Base-by-base conservation (phyloP, 1,140 invertebrate species). In the Drosophila tani region DNA sequence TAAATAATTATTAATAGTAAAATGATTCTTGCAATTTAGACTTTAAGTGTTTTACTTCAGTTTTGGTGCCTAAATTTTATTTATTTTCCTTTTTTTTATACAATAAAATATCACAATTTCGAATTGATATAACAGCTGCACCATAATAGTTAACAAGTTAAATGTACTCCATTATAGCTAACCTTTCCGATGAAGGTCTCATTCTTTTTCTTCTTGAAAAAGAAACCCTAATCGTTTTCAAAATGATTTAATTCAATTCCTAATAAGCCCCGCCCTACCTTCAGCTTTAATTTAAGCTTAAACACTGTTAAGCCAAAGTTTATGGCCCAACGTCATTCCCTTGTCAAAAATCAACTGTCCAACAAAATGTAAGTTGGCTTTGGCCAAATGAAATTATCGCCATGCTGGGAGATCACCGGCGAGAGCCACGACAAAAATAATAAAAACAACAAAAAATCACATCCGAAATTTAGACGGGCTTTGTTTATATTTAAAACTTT, bases 401-500 rank as follows among this genome's bases (percentile, higher is more conserved):
- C 9, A 19, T 32, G 67, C 29, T 71, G 51, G 45, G 17, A 24
- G 50, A 68, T 46, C 47, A 32, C 35, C 35, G 19, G n/a, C 15
- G 35, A 27, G 21, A 32, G 38, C 12, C 8, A n/a, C 19, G 21
- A 41, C 35, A 27, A 15, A 40, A 21, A 32, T 11, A 21, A 17
- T 4, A n/a, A 58, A 57, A 24, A 51, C 40, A 15, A 14, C 27
- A 51, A 40, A 60, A 47, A 55, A 59, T 50, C 27, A 77, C 51
- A 66, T 50, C 12, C 45, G 40, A 59, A 71, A 45, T 62, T 77
- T 50, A 60, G 56, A 77, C 60, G 57, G 49, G 38, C 75, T 50
- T 50, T 78, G 74, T 78, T 69, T 69, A 43, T 69, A 69, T 78
- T 78, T 78, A 69, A 78, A 69, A 68, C 43, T 60, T 78, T 51